Percentiles rank a stretch among this genome's conserved stretches.
These are phyloP conservation scores for Ectropis grisescens DNA, from an alignment of 1,140 invertebrate species.

Conservation along the genomic window DNA sequence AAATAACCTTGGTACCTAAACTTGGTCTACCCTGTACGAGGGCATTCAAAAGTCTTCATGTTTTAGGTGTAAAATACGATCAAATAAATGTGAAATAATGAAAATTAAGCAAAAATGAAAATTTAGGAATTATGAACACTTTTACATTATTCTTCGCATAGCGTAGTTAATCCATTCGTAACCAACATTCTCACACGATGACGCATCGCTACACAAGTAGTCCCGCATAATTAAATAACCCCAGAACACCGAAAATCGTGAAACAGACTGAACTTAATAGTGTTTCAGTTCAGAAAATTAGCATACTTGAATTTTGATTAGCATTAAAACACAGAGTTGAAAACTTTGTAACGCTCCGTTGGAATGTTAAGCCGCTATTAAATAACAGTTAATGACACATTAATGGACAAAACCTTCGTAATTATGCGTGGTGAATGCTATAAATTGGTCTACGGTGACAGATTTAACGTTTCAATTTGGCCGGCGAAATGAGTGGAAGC, in stretches of 20 bases:
- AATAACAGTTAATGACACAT: constrained; percentile 36
- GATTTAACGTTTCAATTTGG: constrained; percentile 14
- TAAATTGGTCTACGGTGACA: constrained; percentile 12
- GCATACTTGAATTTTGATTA: constrained; percentile 41
- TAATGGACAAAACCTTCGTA: constrained; percentile 29
- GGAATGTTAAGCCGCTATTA: constrained; percentile 18
- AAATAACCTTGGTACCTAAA: too few relatives aligned
- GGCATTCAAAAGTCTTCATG: too few relatives aligned
- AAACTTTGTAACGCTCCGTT: constrained; percentile 11
- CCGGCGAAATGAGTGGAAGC: background rate
- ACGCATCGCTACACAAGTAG: too few relatives aligned
- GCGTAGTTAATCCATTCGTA: too few relatives aligned
- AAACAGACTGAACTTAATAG: constrained; percentile 7
- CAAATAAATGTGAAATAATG: too few relatives aligned
- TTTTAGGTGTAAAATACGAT: too few relatives aligned
- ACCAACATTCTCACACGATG: too few relatives aligned
- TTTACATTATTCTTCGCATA: too few relatives aligned
- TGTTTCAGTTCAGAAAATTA: constrained; percentile 25
- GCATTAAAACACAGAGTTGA: constrained; percentile 23
- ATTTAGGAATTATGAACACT: too few relatives aligned
- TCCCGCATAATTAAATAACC: constrained; percentile 22
- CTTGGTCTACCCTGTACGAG: too few relatives aligned
- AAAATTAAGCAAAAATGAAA: too few relatives aligned
- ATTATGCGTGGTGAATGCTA: constrained; percentile 14
- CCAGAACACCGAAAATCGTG: constrained; percentile 3